Base-by-base conservation (phyloP, 2,797 vertebrate genomes). In the Gymnoscopelus microlampas region DNA sequence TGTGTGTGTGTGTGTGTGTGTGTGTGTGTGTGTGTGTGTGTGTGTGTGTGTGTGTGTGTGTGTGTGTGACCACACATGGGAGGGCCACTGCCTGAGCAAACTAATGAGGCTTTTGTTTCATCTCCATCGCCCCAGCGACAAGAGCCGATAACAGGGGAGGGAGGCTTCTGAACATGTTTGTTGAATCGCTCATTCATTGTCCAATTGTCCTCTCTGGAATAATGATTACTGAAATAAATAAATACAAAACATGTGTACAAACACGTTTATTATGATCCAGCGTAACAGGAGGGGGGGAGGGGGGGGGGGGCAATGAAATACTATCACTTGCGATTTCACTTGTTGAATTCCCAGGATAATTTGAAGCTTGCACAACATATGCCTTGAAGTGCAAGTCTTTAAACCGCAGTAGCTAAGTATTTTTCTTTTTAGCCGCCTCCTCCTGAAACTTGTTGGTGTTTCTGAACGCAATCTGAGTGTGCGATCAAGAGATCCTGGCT, bases 401-500 rank as follows among this genome's bases (percentile, higher is more conserved):
- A 35, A 47, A n/a, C 49, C 26, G 48, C 70, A 47, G 70, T 14
- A 29, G 59, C 23, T 66, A 56, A 50, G 53, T 67, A 39, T 66
- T 67, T 73, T 67, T 55, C 39, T 44, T 44, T 44, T 44, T 44
- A 2, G 13, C 47, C 59, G 57, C 59, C 71, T 77, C 80, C 39
- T 51, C 50, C 9, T 73, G 77, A 79, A 89, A 87, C 35, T 59
- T 66, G 35, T 86, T 78, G 87, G 65, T 83, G 80, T 85, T 85
- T 90, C 82, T 87, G 92, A 83, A 91, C 82, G 80, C 80, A 79
- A 87, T 89, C 87, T 91, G 88, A 80, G 77, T 75, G 73, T 83
- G 83, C 82, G 91, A 95, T 95, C 89, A 92, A 88, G 11, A 92
- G 91, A 78, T 80, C 39, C 88, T 94, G 93, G 93, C 93, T 85